A percentile compares a stretch with the other conserved stretches of the same genome.
These are phyloP conservation scores for Cyclophora punctaria DNA, from an alignment of 2,888 invertebrate genomes.

Conservation along the genomic window DNA sequence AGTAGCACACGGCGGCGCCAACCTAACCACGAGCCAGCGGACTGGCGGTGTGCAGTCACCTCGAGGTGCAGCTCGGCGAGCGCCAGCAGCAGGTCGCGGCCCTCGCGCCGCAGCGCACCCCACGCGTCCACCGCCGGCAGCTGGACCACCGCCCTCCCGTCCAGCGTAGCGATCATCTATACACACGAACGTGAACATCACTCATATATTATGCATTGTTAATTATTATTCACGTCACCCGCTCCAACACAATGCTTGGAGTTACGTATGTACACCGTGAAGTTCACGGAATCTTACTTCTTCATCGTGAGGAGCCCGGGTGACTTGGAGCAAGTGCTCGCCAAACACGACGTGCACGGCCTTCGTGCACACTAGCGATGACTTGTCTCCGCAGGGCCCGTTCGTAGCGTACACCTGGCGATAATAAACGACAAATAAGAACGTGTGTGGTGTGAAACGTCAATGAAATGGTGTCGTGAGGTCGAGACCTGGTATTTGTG, in stretches of 20 bases:
- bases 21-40: too few species aligned
- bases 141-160: too few species aligned
- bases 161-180: too few species aligned
- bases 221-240: not conserved
- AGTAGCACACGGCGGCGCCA: too few species aligned
- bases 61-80: too few species aligned
- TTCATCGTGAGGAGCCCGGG: slow-evolving; percentile 31
- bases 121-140: too few species aligned
- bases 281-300: slow-evolving; percentile 32
- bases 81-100: too few species aligned
- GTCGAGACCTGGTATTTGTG: slow-evolving; percentile 60
- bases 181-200: too few species aligned
- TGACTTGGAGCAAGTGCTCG: slow-evolving; percentile 76
- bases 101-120: too few species aligned
- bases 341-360: slow-evolving; percentile 80
- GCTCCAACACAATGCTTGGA: not conserved
- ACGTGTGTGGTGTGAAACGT: too few species aligned
- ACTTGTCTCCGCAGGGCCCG: slow-evolving; percentile 77
- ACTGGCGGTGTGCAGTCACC: too few species aligned
- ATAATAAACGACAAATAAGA: not conserved
- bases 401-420: slow-evolving; percentile 81
- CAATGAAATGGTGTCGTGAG: not conserved
- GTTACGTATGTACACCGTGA: not conserved
- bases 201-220: too few species aligned
- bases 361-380: slow-evolving; percentile 77